Percentiles rank a stretch among this genome's conserved stretches.
Conservation (phyloP, 2,888 invertebrate genomes). For the Lepidocyrtinus sp. region DNA sequence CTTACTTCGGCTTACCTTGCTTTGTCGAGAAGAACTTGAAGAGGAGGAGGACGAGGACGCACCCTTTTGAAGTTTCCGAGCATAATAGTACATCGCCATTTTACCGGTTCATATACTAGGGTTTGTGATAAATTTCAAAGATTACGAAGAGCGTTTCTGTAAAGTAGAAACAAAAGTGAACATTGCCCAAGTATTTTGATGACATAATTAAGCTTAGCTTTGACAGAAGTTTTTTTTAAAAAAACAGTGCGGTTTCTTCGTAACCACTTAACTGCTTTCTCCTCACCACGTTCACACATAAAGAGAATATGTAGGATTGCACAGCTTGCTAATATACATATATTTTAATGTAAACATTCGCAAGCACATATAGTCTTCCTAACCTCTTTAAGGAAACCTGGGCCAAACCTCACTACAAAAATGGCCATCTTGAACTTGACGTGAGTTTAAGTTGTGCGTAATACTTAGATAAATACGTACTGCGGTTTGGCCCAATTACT, state of each 20-base stretch:
- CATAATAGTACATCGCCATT: slow-evolving; percentile 70
- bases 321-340: slow-evolving; percentile 14
- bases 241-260: slow-evolving; percentile 14
- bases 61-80: slow-evolving; percentile 69
- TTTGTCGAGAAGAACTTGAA: slow-evolving; percentile 34
- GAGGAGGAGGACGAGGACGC: slow-evolving; percentile 55
- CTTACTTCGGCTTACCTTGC: slow-evolving; percentile 25
- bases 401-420: neutral
- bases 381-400: neutral
- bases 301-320: neutral
- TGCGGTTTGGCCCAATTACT: slow-evolving; percentile 37
- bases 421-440: slow-evolving; percentile 17
- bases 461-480: neutral
- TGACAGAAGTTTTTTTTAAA: neutral
- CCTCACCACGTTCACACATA: neutral
- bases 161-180: neutral
- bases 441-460: neutral
- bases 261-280: slow-evolving; percentile 13
- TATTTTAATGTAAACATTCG: slow-evolving; percentile 4
- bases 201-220: slow-evolving; percentile 14
- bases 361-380: neutral
- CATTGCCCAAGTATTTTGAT: slow-evolving; percentile 2
- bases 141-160: slow-evolving; percentile 7
- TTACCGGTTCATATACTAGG: neutral
- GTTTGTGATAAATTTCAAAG: slow-evolving; percentile 3